These are phyloP conservation scores for Galaxea fascicularis DNA, from an alignment of 92 coral and sea anemone species.

Conservation along the genomic window DNA sequence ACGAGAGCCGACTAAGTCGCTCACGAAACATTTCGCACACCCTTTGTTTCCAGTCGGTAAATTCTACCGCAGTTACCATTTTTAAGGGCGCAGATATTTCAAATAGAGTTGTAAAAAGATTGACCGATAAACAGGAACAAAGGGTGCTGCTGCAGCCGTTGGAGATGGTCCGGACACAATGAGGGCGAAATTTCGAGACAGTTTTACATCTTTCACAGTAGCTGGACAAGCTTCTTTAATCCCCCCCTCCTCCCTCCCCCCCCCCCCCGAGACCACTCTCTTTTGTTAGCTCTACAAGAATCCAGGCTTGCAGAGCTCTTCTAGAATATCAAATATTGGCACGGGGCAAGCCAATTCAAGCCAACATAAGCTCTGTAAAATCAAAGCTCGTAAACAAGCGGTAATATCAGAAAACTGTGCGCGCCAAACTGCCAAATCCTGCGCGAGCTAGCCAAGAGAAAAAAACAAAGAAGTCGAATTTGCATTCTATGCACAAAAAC, in stretches of 20 bases:
- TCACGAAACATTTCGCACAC: constrained; percentile 26
- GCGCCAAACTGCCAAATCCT: constrained; percentile 3
- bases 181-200: constrained; percentile 20
- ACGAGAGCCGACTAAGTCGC: background rate
- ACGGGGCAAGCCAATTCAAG: background rate
- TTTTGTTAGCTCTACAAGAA: constrained; percentile 28
- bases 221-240: background rate
- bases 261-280: constrained; percentile 39
- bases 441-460: background rate
- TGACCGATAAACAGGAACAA: constrained; percentile 9
- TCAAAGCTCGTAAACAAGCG: background rate
- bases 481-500: constrained; percentile 65
- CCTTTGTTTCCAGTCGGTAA: constrained; percentile 21
- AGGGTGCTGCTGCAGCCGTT: background rate
- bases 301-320: background rate
- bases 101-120: constrained; percentile 3
- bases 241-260: constrained; percentile 59
- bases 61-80: constrained; percentile 3
- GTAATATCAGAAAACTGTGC: background rate
- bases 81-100: background rate
- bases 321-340: constrained; percentile 18
- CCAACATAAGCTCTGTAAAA: constrained; percentile 1
- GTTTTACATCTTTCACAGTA: constrained; percentile 13
- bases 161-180: background rate
- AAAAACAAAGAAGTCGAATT: constrained; percentile 21